Percentiles rank a stretch among this genome's conserved stretches.
These are phyloP conservation scores for Perodicticus potto DNA, from an alignment of 2,797 vertebrate genomes.

Conservation along the genomic window DNA sequence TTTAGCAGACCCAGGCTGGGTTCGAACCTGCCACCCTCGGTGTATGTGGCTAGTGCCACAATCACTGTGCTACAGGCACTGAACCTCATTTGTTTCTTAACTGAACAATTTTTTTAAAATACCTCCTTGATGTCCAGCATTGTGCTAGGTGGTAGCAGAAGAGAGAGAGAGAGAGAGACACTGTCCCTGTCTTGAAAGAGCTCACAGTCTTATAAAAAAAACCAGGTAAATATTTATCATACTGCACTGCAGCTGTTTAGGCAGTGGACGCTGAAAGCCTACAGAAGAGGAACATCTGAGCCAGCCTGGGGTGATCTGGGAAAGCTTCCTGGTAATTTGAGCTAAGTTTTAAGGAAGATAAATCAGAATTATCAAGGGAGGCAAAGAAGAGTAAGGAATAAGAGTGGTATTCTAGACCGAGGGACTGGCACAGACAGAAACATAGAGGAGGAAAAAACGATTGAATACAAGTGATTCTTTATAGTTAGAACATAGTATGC, in stretches of 20 bases:
- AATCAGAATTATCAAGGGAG: background rate
- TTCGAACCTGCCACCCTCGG: no score
- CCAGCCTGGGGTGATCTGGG: background rate
- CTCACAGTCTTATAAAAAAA: background rate
- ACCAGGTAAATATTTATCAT: background rate
- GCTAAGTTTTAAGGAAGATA: background rate
- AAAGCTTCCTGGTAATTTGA: background rate
- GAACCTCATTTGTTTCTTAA: background rate
- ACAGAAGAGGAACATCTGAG: background rate
- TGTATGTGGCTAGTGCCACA: no score
- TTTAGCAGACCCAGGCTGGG: no score
- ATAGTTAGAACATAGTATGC: background rate
- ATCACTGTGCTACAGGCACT: no score
- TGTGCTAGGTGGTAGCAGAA: background rate
- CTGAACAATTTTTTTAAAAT: background rate
- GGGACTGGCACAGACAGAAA: background rate
- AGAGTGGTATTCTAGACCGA: background rate
- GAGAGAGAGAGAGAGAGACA: background rate
- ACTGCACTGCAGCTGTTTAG: no score
- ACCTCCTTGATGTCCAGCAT: background rate
- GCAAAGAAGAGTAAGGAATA: background rate
- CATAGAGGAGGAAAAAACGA: accelerated
- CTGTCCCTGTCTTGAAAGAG: background rate
- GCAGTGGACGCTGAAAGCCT: background rate
- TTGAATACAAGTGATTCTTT: background rate